Base-by-base conservation (phyloP, 2,113 vertebrate genomes). In the Procavia capensis region DNA sequence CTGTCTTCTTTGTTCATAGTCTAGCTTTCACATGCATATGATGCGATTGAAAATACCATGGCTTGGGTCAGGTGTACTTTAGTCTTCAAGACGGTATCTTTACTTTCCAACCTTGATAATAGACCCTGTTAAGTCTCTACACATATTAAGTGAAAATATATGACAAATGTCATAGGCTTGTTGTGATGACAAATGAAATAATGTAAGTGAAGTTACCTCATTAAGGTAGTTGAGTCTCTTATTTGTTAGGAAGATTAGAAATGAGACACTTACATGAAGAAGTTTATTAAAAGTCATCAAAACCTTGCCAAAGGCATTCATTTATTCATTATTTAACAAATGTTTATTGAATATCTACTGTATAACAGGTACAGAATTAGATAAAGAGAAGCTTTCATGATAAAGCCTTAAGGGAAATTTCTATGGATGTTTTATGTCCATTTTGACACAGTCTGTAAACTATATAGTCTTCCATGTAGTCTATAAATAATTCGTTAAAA, bases 151-250 rank as follows among this genome's bases (percentile, higher is more conserved):
- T 39, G 24, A n/a, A 93, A 83, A 86, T 11, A 74, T 24, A 45
- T 66, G 10, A 41, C 39, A 54, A 39, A 76, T 66, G 66, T 91
- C 17, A 59, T 29, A 54, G 64, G 57, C 25, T 78, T 78, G 6
- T 81, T 93, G 50, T 54, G 22, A 82, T 87, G 63, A 72, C 66
- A 87, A 94, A 47, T 85, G 82, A 95, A 66, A 70, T 50, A 16
- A 43, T 88, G 19, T 39, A 63, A 74, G 11, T n/a, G 61, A 91
- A 54, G 74, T 45, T 74, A 85, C 78, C 9, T 81, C 27, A 57
- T 81, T 36, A 82, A 41, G 16, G 45, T 83, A 75, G 70, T 45
- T 79, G 54, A 54, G 64, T 66, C 43, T 14, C 22, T 93, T 74
- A 75, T 57, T 84, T 95, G 20, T 82, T 64, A 10, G 54, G 31